phyloP scores from a whole-genome alignment of 2,888 invertebrate genomes.

The Monopis laevigella region DNA sequence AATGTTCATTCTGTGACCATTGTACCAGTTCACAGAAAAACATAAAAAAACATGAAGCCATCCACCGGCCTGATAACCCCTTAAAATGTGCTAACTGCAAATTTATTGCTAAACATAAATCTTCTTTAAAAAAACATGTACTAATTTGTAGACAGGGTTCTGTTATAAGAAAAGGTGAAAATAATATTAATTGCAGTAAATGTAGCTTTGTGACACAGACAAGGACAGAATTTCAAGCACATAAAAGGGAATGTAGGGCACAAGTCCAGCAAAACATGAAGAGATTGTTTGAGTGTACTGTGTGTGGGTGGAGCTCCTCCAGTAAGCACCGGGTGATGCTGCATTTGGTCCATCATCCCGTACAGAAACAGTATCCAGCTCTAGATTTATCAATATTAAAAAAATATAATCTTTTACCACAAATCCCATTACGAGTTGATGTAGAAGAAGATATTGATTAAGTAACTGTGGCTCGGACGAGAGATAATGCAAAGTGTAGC shows the following conservation, averaged over 20 bases:
- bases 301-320: conserved; percentile 35
- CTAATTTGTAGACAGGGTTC: too few species aligned
- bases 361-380: conserved; percentile 30
- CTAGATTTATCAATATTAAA: conserved; percentile 31
- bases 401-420: conserved; percentile 26
- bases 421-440: too few species aligned
- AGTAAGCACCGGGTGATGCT: conserved; percentile 31
- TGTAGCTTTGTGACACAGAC: too few species aligned
- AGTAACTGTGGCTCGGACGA: too few species aligned
- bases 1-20: conserved; percentile 41
- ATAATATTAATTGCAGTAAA: too few species aligned
- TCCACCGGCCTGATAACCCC: conserved; percentile 40
- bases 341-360: conserved; percentile 51
- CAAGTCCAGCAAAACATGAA: neutral
- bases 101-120: conserved; percentile 7
- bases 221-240: neutral
- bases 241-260: neutral
- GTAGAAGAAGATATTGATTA: conserved; percentile 19
- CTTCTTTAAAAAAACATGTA: neutral
- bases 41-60: conserved; percentile 40
- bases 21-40: conserved; percentile 47
- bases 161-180: too few species aligned
- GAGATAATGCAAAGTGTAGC: too few species aligned
- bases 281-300: conserved; percentile 28
- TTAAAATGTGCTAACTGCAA: conserved; percentile 16